phyloP scores from a whole-genome alignment of 2,797 vertebrate genomes.

The Pempheris klunzingeri region DNA sequence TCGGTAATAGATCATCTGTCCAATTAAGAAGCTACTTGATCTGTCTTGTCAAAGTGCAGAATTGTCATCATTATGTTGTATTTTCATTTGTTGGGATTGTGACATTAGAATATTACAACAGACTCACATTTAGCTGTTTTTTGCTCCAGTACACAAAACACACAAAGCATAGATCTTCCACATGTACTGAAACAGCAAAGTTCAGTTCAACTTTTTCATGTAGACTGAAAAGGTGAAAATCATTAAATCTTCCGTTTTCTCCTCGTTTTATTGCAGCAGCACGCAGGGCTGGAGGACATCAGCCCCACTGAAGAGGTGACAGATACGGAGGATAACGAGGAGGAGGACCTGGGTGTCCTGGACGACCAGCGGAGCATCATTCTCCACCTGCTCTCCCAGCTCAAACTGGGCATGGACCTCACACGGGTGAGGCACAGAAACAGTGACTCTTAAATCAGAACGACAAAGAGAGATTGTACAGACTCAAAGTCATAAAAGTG shows the following conservation, averaged over 20 bases:
- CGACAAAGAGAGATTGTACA: not conserved
- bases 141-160: not conserved
- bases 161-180: not conserved
- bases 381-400: constrained; percentile 96
- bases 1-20: not conserved
- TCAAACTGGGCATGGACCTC: constrained; percentile 98
- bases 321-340: constrained; percentile 92
- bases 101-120: not conserved
- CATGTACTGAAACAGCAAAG: not conserved
- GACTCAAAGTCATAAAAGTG: not conserved
- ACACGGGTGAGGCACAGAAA: constrained; percentile 87
- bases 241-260: accelerated
- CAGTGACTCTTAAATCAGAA: not conserved
- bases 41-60: not conserved
- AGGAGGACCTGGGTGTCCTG: constrained; percentile 93
- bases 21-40: not conserved
- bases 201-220: not conserved
- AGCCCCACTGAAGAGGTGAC: constrained; percentile 91
- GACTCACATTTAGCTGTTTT: not conserved
- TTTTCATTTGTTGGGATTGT: not conserved
- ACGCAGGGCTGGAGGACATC: constrained; percentile 86
- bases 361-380: constrained; percentile 96
- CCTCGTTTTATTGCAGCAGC: constrained; percentile 60
- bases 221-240: not conserved
- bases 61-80: not conserved